Base-by-base conservation (phyloP, 2,797 vertebrate species). In the Microhierax caerulescens region DNA sequence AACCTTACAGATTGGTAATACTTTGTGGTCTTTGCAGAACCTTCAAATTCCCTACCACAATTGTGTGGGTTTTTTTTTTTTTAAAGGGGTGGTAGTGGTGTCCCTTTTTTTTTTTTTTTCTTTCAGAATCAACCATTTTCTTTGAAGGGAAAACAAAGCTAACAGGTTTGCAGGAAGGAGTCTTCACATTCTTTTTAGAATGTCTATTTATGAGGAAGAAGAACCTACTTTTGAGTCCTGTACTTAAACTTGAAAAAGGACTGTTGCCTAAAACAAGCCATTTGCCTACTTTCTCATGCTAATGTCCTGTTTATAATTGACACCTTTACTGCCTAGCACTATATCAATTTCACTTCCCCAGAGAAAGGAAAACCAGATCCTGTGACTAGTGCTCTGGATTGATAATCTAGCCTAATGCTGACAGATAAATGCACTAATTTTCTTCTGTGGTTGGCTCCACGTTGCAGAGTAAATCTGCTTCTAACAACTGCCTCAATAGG, bases 371-470 rank as follows among this genome's bases (percentile, higher is more conserved):
- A 97, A 98, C 96, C 97, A 98, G 98, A 97, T 98, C 98, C 98
- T 99, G 98, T 99, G 98, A 99, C 98, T 98, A 98, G 98, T 98
- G 98, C 97, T 97, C 96, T 98, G 98, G 98, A 98, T 98, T 99
- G 99, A 99, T 99, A 99, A 99, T 99, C 97, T 99, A 99, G 99
- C 98, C 98, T 97, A 98, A 99, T 98, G 99, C 99, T 99, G 99
- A 99, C 99, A 99, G 99, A 98, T 99, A 99, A 99, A 99, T 99
- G 99, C 98, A 99, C 98, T 99, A 99, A 99, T 99, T 99, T 99
- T 99, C 99, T 98, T 98, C 98, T 98, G 98, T 98, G 98, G 98
- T 97, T 91, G 90, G 97, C 98, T 99, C 99, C 98, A 98, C 99
- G 98, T 99, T 98, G 97, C 98, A 96, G 98, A 98, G 98, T 98